Base-by-base conservation (phyloP, 1,140 invertebrate genomes). In the Carposina sasakii region DNA sequence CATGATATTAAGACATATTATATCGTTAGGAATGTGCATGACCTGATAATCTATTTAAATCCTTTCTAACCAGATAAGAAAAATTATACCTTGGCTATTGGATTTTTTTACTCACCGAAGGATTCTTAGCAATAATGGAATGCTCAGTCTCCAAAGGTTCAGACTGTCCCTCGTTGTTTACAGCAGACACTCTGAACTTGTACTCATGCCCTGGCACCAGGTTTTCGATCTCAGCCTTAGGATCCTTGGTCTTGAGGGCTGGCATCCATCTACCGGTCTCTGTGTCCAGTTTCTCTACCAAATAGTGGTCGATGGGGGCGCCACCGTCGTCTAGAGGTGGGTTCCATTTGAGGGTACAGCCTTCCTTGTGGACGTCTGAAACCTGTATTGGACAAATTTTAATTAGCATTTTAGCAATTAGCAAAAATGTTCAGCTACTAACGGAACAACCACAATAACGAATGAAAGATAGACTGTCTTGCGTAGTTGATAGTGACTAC, bases 111-210 rank as follows among this genome's bases (percentile, higher is more conserved):
- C 87, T 86, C 79, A 95, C 93, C 96, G 77, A 96, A 99, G 97
- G 97, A 94, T 99, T 98, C 85, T 99, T 99, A 16, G 98, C 98
- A 57, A 98, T 89, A 50, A 98, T 96, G 13, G 93, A 90, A 54
- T 95, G 90, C 34, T 95, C 92, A 3, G 95, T 95, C 57, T 93
- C 91, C 30, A 99, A 82, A 12, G 96, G 96, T 68, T 97, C 95
- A 3, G 96, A 98, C 74, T 95, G 93, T 16, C 98, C 98, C 84
- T 98, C 95, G 43, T 93, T 91, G 76, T 99, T 99, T 2, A 98
- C 96, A 48, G 98, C 98, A 12, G 92, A 90, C 0, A 99, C 96
- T 34, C 97, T 89, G 90, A 99, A 99, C 85, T 98, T 97, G 82
- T 99, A 99, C 76, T 98, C 96, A 63, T 99, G 95, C 31, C 89